Evolutionary conservation across 2,113 vertebrate species (phyloP).

Genomic region (Monopterus albus): DNA sequence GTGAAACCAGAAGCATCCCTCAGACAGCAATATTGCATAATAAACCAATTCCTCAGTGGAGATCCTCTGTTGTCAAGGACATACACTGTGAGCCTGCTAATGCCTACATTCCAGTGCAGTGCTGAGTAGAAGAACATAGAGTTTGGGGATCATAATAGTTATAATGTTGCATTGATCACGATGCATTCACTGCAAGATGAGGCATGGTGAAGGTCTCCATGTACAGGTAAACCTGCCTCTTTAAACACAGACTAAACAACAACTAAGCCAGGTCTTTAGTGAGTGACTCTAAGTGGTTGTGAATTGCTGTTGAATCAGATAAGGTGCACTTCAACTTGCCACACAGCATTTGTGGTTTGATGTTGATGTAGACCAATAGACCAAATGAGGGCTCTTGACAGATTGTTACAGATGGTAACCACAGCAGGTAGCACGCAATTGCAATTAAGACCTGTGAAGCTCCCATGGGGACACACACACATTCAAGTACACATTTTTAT

Average conservation of each 20-base stretch:
- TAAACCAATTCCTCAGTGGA: slow-evolving; percentile 50
- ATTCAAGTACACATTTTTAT: neutral
- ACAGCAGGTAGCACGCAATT: neutral
- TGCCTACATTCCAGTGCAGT: slow-evolving; percentile 11
- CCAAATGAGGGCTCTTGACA: slow-evolving; percentile 45
- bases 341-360: slow-evolving; percentile 31
- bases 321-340: slow-evolving; percentile 22
- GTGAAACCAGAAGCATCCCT: slow-evolving; percentile 42
- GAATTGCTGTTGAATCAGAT: slow-evolving; percentile 39
- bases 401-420: slow-evolving; percentile 40
- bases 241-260: slow-evolving; percentile 40
- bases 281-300: slow-evolving; percentile 20
- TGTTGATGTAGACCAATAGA: slow-evolving; percentile 14
- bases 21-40: slow-evolving; percentile 56
- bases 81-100: slow-evolving; percentile 47
- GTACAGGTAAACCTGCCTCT: slow-evolving; percentile 24
- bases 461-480: slow-evolving; percentile 13
- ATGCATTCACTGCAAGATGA: slow-evolving; percentile 27
- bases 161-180: slow-evolving; percentile 62
- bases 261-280: slow-evolving; percentile 34
- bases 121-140: neutral
- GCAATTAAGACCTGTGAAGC: slow-evolving; percentile 48
- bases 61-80: slow-evolving; percentile 59
- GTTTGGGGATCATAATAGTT: slow-evolving; percentile 34
- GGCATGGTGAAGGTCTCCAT: slow-evolving; percentile 19